A percentile compares a stretch with the other conserved stretches of the same genome.
These are phyloP conservation scores for Argyresthia goedartella DNA, from an alignment of 2,888 invertebrate genomes.

Conservation along the genomic window DNA sequence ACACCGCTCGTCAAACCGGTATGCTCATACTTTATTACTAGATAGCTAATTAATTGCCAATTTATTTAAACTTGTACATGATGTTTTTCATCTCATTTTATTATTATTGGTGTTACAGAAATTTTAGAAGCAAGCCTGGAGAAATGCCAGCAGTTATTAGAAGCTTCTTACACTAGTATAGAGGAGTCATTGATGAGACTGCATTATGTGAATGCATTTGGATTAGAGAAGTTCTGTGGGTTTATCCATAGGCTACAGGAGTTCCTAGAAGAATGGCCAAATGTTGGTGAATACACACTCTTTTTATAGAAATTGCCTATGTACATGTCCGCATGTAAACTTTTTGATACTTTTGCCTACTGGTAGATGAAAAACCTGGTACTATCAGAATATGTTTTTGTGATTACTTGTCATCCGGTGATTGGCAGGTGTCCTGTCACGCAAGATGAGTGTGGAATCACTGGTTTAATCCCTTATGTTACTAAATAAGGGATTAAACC, in stretches of 20 bases:
- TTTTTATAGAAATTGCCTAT: background rate
- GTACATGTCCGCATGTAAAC: no score
- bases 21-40: background rate
- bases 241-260: conserved; percentile 37
- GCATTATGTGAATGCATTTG: conserved; percentile 54
- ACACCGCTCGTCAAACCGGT: no score
- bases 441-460: no score
- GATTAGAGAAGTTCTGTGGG: conserved; percentile 46
- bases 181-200: conserved; percentile 38
- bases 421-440: no score
- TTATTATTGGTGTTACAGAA: conserved; percentile 23
- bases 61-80: no score
- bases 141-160: conserved; percentile 36
- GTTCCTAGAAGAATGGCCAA: conserved; percentile 20
- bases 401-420: no score
- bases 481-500: no score
- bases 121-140: conserved; percentile 37
- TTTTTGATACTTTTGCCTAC: no score
- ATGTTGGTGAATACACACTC: background rate
- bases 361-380: no score
- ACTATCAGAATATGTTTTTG: no score
- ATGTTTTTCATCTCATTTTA: no score
- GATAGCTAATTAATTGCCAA: background rate
- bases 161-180: conserved; percentile 22
- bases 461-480: no score